Evolutionary conservation across 2,113 vertebrate species (phyloP).

Genomic region (Sinocyclocheilus grahami): DNA sequence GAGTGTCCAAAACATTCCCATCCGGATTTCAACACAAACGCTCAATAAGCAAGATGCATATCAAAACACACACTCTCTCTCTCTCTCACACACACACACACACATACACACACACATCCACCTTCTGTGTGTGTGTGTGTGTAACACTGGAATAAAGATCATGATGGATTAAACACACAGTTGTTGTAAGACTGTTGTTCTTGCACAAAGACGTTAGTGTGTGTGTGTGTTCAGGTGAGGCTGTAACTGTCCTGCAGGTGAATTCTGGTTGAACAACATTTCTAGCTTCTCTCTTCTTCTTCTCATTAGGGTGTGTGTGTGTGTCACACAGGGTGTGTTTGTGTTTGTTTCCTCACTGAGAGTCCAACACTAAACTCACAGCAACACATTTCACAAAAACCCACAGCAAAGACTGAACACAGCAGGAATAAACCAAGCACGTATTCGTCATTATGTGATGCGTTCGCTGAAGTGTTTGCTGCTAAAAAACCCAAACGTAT

Average conservation of each 20-base stretch:
- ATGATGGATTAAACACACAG: too few species aligned
- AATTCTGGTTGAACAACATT: constrained; percentile 28
- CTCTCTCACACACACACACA: background rate
- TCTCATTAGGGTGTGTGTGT: background rate
- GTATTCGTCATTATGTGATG: background rate
- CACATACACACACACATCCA: background rate
- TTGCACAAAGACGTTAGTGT: background rate
- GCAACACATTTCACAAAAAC: background rate
- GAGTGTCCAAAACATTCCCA: constrained; percentile 15
- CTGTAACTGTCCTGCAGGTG: constrained; percentile 14
- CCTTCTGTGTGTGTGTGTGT: too few species aligned
- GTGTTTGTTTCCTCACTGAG: background rate
- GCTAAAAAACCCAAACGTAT: background rate
- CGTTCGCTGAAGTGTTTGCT: background rate
- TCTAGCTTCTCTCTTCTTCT: background rate
- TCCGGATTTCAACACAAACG: background rate
- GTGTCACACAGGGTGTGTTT: background rate
- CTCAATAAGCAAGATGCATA: background rate
- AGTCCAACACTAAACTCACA: background rate
- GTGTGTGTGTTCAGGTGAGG: constrained; percentile 8
- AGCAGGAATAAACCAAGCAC: background rate
- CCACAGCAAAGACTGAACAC: background rate
- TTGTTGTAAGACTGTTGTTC: too few species aligned
- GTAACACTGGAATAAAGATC: background rate
- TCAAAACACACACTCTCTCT: background rate